phyloP scores from a whole-genome alignment of 2,797 vertebrate species.

The Etheostoma nigrum region DNA sequence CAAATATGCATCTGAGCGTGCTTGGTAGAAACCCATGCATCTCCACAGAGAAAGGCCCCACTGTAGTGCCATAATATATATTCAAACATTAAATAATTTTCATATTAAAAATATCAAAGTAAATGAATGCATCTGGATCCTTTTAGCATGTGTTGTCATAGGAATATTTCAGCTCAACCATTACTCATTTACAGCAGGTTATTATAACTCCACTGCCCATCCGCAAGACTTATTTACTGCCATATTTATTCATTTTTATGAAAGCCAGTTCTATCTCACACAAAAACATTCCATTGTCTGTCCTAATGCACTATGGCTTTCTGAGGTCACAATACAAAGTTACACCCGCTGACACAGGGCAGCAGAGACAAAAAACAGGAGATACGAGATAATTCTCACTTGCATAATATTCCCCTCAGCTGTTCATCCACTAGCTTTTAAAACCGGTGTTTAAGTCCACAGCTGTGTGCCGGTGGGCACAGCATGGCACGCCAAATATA shows the following conservation, averaged over 20 bases:
- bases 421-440: slow-evolving; percentile 16
- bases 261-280: slow-evolving; percentile 18
- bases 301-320: slow-evolving; percentile 24
- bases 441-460: slow-evolving; percentile 38
- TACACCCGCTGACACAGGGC: slow-evolving; percentile 24
- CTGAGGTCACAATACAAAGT: slow-evolving; percentile 29
- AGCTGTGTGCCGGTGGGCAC: slow-evolving; percentile 63
- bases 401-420: slow-evolving; percentile 42
- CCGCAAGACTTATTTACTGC: slow-evolving; percentile 24
- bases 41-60: background rate
- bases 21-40: background rate
- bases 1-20: slow-evolving; percentile 8
- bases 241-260: slow-evolving; percentile 38
- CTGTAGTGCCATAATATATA: slow-evolving; percentile 10
- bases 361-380: slow-evolving; percentile 30
- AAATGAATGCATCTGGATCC: slow-evolving; percentile 13
- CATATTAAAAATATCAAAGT: background rate
- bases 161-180: background rate
- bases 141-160: slow-evolving; percentile 20
- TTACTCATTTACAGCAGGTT: slow-evolving; percentile 39
- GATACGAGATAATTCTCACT: slow-evolving; percentile 55
- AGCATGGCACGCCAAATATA: slow-evolving; percentile 47
- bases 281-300: slow-evolving; percentile 17
- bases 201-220: slow-evolving; percentile 17
- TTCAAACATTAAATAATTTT: background rate